Conservation (phyloP, 2,797 vertebrate species). For the Anniella stebbinsi region DNA sequence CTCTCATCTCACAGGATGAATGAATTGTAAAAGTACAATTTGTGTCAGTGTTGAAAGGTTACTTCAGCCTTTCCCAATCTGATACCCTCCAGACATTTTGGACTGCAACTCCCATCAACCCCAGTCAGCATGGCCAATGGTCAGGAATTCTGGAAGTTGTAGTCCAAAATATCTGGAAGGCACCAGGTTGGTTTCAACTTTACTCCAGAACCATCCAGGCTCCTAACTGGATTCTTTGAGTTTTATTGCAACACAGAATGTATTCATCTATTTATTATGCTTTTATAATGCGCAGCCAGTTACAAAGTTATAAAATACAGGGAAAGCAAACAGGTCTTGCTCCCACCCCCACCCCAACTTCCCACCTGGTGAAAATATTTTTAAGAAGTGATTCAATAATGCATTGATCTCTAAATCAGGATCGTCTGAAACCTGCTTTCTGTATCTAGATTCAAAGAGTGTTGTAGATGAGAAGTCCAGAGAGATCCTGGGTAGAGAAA, state of each 20-base stretch:
- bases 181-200: background rate
- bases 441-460: background rate
- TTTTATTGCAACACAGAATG: fast-evolving
- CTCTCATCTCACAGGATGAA: background rate
- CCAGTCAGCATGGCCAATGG: no score
- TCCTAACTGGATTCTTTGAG: background rate
- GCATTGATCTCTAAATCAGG: background rate
- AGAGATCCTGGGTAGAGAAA: background rate
- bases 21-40: background rate
- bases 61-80: background rate
- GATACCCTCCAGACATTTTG: no score
- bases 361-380: background rate
- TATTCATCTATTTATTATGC: fast-evolving
- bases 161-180: no score
- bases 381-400: background rate
- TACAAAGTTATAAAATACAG: background rate
- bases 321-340: background rate
- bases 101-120: no score
- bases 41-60: background rate
- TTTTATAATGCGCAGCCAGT: background rate
- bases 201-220: fast-evolving
- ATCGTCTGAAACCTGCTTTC: background rate
- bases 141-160: no score
- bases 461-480: background rate
- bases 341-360: no score